Evolutionary conservation across 2,888 invertebrate genomes (phyloP).

Genomic region (Drosophila mimica): DNA sequence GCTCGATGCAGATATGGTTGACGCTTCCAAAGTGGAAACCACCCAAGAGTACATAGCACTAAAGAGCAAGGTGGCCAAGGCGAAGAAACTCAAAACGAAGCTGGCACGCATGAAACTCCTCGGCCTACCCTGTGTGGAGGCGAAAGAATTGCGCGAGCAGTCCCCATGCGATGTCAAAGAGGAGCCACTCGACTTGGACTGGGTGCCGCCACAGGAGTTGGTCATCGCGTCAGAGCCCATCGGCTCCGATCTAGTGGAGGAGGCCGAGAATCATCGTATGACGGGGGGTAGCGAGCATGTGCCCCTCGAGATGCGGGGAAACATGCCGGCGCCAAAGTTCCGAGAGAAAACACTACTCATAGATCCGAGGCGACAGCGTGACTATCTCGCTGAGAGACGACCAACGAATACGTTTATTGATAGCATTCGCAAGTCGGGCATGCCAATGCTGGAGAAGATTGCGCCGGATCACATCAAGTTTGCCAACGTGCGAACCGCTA

Average conservation of each 20-base stretch:
- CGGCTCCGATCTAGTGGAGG: neutral
- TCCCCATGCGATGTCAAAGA: conserved; percentile 70
- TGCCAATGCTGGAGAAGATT: conserved; percentile 74
- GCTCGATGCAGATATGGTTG: conserved; percentile 41
- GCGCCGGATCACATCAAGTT: conserved; percentile 59
- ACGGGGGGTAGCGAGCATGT: conserved; percentile 20
- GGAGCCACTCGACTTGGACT: conserved; percentile 71
- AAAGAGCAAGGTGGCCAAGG: conserved; percentile 57
- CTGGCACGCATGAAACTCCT: conserved; percentile 70
- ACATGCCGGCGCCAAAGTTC: conserved; percentile 82
- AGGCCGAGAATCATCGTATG: conserved; percentile 20
- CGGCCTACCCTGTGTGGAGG: conserved; percentile 72
- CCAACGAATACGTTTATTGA: conserved; percentile 73
- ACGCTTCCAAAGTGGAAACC: conserved; percentile 56
- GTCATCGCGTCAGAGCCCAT: neutral
- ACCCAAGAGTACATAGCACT: conserved; percentile 75
- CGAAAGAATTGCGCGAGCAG: conserved; percentile 59
- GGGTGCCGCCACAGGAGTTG: conserved; percentile 77
- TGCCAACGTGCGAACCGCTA: conserved; percentile 72
- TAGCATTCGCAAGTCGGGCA: conserved; percentile 45
- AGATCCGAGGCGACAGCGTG: conserved; percentile 76
- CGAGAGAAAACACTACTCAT: conserved; percentile 81
- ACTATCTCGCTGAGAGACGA: conserved; percentile 72
- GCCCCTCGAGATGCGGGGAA: conserved; percentile 66
- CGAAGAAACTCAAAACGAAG: conserved; percentile 58